Evolutionary conservation across 2,113 vertebrate species (phyloP).

Genomic region (Edolisoma coerulescens): DNA sequence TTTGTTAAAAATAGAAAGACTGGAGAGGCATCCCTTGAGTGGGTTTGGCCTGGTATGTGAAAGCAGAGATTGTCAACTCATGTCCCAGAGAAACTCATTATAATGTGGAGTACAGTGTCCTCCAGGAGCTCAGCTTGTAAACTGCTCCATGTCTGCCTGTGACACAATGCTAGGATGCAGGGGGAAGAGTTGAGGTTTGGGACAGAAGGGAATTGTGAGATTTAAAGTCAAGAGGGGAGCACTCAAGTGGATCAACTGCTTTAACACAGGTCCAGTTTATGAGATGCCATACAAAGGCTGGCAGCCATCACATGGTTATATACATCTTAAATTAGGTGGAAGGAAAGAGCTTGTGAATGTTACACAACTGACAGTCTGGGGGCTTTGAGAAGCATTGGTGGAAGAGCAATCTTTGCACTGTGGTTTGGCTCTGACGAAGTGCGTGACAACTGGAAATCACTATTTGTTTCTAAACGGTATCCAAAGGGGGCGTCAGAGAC

Average conservation of each 20-base stretch:
- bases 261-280: not conserved
- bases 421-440: not conserved
- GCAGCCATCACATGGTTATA: not conserved
- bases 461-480: not conserved
- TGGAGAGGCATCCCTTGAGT: conserved; percentile 65
- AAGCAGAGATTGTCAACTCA: conserved; percentile 52
- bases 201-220: not conserved
- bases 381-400: not conserved
- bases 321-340: not conserved
- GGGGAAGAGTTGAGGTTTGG: not conserved
- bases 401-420: not conserved
- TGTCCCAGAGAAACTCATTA: not conserved
- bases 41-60: conserved; percentile 65
- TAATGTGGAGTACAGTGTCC: not conserved
- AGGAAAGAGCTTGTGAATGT: not conserved
- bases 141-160: not conserved
- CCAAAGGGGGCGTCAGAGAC: not conserved
- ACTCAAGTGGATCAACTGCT: not conserved
- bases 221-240: not conserved
- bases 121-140: not conserved
- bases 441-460: fast-evolving
- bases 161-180: not conserved
- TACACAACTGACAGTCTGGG: not conserved
- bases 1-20: conserved; percentile 73
- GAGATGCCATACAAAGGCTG: not conserved